Evolutionary conservation across 2,113 vertebrate genomes (phyloP).

Genomic region (Menura novaehollandiae): DNA sequence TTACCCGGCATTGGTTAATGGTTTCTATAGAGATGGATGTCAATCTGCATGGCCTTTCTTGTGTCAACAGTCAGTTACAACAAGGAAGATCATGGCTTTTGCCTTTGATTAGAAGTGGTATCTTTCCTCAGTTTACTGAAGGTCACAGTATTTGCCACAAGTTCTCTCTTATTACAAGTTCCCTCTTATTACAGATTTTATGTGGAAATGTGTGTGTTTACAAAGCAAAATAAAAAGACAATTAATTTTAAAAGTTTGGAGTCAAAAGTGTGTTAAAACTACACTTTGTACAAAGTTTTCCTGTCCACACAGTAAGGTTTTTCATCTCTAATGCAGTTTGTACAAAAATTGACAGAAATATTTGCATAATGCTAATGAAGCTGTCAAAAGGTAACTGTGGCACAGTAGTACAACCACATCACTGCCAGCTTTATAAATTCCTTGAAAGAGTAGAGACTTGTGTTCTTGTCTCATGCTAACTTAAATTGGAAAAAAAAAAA

Average conservation of each 20-base stretch:
- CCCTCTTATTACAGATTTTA: conserved; percentile 73
- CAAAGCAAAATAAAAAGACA: conserved; percentile 59
- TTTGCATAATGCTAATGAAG: conserved; percentile 67
- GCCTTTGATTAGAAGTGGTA: conserved; percentile 83
- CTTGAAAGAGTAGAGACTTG: not conserved
- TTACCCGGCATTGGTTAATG: conserved; percentile 77
- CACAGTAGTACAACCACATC: not conserved
- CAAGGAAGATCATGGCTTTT: conserved; percentile 81
- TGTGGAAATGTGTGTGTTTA: conserved; percentile 64
- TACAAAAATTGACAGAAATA: conserved; percentile 49
- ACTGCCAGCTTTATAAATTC: conserved; percentile 26
- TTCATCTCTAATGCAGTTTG: conserved; percentile 32
- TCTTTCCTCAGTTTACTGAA: conserved; percentile 82
- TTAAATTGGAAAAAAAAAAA: conserved; percentile 3
- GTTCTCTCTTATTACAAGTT: conserved; percentile 73
- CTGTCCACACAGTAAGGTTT: not conserved
- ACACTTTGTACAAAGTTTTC: conserved; percentile 31
- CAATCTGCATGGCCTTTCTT: conserved; percentile 86
- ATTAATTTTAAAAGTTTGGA: conserved; percentile 54
- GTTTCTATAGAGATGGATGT: conserved; percentile 85
- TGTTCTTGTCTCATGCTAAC: not conserved
- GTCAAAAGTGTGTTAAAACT: conserved; percentile 29
- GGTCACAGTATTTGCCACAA: conserved; percentile 78
- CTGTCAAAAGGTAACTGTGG: conserved; percentile 53
- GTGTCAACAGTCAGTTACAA: conserved; percentile 83